Conservation (phyloP, 2,797 vertebrate genomes). For the Chanos chanos region DNA sequence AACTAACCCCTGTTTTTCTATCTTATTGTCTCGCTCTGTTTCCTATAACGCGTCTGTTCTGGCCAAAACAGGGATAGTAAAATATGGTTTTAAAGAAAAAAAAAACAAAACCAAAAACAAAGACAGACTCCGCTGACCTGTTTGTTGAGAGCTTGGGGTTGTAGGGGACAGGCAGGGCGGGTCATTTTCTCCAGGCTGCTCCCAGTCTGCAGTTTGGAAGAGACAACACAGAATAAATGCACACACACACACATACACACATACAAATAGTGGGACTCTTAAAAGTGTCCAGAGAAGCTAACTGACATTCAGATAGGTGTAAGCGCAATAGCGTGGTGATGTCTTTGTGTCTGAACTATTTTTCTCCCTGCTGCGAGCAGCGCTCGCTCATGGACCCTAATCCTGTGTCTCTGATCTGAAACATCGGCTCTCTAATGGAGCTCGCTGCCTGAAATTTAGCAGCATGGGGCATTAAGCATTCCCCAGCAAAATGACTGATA, state of each 20-base stretch:
- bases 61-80: constrained; percentile 9
- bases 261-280: no score
- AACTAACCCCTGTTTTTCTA: constrained; percentile 3
- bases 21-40: constrained; percentile 10
- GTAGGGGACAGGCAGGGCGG: neutral
- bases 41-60: constrained; percentile 1
- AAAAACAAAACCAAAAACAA: no score
- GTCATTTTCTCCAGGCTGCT: constrained; percentile 8
- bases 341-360: no score
- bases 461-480: constrained; percentile 60
- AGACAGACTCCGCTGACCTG: constrained; percentile 32
- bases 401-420: constrained; percentile 38
- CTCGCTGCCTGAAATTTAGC: constrained; percentile 13
- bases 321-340: no score
- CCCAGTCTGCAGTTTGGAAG: neutral
- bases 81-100: neutral
- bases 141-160: neutral
- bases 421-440: constrained; percentile 30
- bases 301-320: no score
- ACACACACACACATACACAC: neutral
- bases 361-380: no score
- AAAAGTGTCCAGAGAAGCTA: no score
- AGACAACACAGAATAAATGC: neutral
- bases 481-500: constrained; percentile 50
- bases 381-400: no score